Base-by-base conservation (phyloP, 37 sponge, comb jelly and placozoan genomes). In the Hormiphora californensis region DNA sequence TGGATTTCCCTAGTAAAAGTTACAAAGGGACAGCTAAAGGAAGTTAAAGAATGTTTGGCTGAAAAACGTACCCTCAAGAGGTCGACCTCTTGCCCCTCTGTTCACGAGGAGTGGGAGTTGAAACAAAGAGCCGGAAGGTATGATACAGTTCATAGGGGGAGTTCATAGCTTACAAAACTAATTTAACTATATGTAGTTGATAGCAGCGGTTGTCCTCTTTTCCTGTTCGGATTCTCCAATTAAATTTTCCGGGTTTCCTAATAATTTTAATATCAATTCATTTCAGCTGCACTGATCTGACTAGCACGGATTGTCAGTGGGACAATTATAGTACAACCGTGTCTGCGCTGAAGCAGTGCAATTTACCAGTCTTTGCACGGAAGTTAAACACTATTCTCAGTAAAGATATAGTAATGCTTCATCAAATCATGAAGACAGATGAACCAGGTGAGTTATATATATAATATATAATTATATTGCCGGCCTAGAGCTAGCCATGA, bases 391-490 rank as follows among this genome's bases (percentile, higher is more conserved):
- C 81, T 19, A 21, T 73, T 7, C 81, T 73, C 81, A 73, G 81
- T n/a, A 73, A 73, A 46, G 81, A 73, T 28, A 73, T 73, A 5
- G 81, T 73, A 1, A 43, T 73, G 9, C 81, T 73, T 40, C 81
- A 73, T 73, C 81, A 73, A 41, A 73, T 73, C 81, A 73, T 73
- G 46, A 73, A 73, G 81, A 73, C 40, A 30, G 81, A 73, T 40
- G 17, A 73, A 11, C 81, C 81, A 3, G 81, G 81, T 73, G 27
- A 73, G n/a, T n/a, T n/a, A n/a, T n/a, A n/a, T n/a, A n/a, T n/a
- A n/a, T n/a, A n/a, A n/a, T n/a, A n/a, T n/a, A n/a, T n/a, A n/a
- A n/a, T n/a, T n/a, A n/a, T n/a, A n/a, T n/a, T n/a, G n/a, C n/a
- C n/a, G n/a, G n/a, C n/a, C n/a, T n/a, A n/a, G n/a, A n/a, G n/a